Base-by-base conservation (phyloP, 1,140 invertebrate species). In the Littorina saxatilis region DNA sequence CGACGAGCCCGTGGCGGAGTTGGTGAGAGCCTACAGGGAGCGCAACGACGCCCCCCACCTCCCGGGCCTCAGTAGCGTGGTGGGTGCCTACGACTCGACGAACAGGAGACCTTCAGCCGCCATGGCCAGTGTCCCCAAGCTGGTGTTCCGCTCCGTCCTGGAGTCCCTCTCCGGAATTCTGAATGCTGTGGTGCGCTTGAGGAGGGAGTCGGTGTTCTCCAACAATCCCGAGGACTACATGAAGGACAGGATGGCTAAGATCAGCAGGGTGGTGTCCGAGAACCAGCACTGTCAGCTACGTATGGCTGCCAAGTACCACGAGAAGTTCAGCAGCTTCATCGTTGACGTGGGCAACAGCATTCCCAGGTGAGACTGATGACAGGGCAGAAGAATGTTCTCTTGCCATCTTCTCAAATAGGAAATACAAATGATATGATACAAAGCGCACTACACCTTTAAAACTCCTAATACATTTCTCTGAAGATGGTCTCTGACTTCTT, bases 241-340 rank as follows among this genome's bases (percentile, higher is more conserved):
- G 52, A 82, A 85, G 32, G 39, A 61, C 3, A 68, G 81, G 27
- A 58, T 79, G 0, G 63, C 82, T 20, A 85, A 84, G 47, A 66
- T 83, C 9, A 15, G 83, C 1, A 61, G 37, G 2, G 68, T 77
- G 0, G 52, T 80, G 1, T 63, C 68, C 15, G 35, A 82, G 1
- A 77, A 80, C 39, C 23, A 78, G 7, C 32, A 61, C 0, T 75
- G 84, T 9, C 47, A 87, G 20, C 17, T 3, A 1, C 43, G 73
- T 27, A 82, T 85, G 39, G 75, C 87, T 7, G 37, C 80, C n/a
- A 84, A 43, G 66, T 82, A 76, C 52, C 83, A 70, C 40, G 79
- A 63, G 32, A 82, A 70, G 79, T 72, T 77, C 37, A 50, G 78
- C 23, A 20, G 40, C 32, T 47, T 82, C 39, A 66, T 68, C n/a